Conservation (phyloP, 2,888 invertebrate genomes). For the Rhopalosiphum nymphaeae region DNA sequence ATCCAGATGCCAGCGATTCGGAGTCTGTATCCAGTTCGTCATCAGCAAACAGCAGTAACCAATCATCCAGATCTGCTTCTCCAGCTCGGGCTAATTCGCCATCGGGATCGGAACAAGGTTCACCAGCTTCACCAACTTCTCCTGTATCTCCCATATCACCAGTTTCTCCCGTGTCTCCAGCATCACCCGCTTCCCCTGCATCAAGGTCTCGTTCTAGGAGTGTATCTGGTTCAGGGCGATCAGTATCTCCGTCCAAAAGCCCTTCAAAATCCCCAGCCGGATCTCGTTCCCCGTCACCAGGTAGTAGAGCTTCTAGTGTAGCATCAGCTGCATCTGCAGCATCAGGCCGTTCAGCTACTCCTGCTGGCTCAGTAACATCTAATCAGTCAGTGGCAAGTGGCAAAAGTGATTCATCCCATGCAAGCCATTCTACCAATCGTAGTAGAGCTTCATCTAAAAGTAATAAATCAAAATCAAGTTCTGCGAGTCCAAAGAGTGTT, state of each 20-base stretch:
- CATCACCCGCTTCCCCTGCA: constrained; percentile 67
- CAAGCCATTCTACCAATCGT: constrained; percentile 58
- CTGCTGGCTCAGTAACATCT: constrained; percentile 59
- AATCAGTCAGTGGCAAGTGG: constrained; percentile 50
- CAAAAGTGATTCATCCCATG: constrained; percentile 62
- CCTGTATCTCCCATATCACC: constrained; percentile 63
- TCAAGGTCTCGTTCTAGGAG: constrained; percentile 68
- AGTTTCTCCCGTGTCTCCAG: not conserved
- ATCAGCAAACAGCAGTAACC: constrained; percentile 64
- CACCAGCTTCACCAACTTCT: constrained; percentile 68
- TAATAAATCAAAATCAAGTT: constrained; percentile 65
- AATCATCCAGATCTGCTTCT: constrained; percentile 65
- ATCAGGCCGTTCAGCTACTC: constrained; percentile 66
- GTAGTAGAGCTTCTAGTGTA: constrained; percentile 72
- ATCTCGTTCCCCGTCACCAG: constrained; percentile 71
- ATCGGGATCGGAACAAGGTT: constrained; percentile 67
- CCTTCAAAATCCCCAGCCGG: constrained; percentile 61
- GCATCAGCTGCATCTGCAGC: constrained; percentile 68
- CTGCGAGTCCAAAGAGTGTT: constrained; percentile 67
- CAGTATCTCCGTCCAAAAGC: constrained; percentile 64
- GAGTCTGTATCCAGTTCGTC: constrained; percentile 66
- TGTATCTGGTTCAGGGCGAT: constrained; percentile 68
- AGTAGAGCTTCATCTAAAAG: constrained; percentile 64
- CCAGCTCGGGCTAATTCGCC: constrained; percentile 65
- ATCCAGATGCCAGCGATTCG: constrained; percentile 54